Conservation (phyloP, 1,140 invertebrate species). For the Drosophila aff. region DNA sequence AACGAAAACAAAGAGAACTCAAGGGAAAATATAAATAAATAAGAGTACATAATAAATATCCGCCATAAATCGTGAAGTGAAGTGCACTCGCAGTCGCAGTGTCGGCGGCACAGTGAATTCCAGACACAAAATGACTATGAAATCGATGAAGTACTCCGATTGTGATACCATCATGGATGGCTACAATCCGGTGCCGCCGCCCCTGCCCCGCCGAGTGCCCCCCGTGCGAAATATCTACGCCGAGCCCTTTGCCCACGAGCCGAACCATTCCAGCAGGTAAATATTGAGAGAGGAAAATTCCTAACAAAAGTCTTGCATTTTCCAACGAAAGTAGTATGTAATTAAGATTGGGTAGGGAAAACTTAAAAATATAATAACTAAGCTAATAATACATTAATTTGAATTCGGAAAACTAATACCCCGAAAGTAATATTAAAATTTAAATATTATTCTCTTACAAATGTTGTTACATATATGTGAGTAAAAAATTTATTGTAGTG, state of each 20-base stretch:
- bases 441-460: too few species aligned
- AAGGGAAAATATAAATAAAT: conserved; percentile 1
- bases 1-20: conserved; percentile 29
- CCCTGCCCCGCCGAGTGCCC: conserved; percentile 86
- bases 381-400: too few species aligned
- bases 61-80: conserved; percentile 46
- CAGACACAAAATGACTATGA: conserved; percentile 83
- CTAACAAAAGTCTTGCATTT: background rate
- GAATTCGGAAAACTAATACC: too few species aligned
- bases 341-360: background rate
- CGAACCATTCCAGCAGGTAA: conserved; percentile 85
- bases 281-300: conserved; percentile 18
- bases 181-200: conserved; percentile 86
- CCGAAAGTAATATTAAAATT: too few species aligned
- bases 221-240: conserved; percentile 86
- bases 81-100: conserved; percentile 23
- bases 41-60: conserved; percentile 47
- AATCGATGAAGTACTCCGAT: conserved; percentile 85
- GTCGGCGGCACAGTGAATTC: conserved; percentile 26
- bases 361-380: too few species aligned
- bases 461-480: background rate
- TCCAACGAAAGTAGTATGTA: background rate
- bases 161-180: conserved; percentile 86
- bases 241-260: conserved; percentile 86
- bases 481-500: background rate